Base-by-base conservation (phyloP, 53 echinoderm and acorn worm species). In the Temnopleurus reevesii region DNA sequence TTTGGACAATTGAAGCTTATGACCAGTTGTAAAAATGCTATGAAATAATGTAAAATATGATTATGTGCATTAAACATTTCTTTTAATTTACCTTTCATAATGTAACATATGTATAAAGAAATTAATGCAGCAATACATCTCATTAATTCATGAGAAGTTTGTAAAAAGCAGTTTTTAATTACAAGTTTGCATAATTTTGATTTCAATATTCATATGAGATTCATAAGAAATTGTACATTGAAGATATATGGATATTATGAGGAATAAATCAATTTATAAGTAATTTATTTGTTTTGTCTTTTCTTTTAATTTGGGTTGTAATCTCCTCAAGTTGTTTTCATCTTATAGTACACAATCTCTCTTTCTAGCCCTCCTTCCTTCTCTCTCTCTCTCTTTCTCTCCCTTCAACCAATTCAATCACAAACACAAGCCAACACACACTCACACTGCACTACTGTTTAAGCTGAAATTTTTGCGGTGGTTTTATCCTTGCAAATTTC, bases 191-290 rank as follows among this genome's bases (percentile, higher is more conserved):
- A 49, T 49, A 77, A 77, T 19, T 77, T 47, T 77, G 49, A 77
- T 77, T 49, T 49, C 8, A 0, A 77, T 25, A 18, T 77, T 77
- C 49, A 29, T 77, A 29, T 77, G 79, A 77, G 6, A 77, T 77
- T 17, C 45, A 77, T 25, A 77, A 59, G n/a, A 59, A 77, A 31
- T 5, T 82, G 82, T 82, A 82, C 53, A 82, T 53, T 35, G 19
- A 82, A 54, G 55, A 82, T 82, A 82, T 55, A 82, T 33, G 82
- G 82, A 82, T 35, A 82, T 82, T 53, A 55, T 82, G 82, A 54
- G 19, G 19, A 82, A 49, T 82, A 82, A 55, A 82, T 82, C 46
- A 46, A 47, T 46, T 47, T 77, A 27, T 47, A 46, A 77, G 45
- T 45, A 45, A 24, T 1, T 25, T 29, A 47, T 77, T 77, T 77